Conservation (phyloP, 92 coral and sea anemone genomes). For the Epizoanthus illoricatus region DNA sequence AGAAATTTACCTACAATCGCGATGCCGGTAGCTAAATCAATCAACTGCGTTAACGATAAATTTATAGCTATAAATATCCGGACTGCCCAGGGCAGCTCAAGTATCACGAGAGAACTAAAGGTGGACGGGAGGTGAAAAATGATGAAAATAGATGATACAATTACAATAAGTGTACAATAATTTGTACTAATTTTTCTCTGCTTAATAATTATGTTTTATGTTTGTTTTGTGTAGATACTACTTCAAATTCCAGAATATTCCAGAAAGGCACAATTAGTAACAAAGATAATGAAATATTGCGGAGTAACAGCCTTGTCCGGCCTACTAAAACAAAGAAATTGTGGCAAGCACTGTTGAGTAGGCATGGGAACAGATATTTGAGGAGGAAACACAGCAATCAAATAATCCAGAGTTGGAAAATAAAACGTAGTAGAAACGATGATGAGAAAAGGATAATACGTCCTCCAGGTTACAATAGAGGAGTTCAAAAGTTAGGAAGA, state of each 20-base stretch:
- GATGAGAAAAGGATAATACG: neutral
- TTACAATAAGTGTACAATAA: no score
- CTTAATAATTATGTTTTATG: no score
- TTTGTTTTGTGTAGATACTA: no score
- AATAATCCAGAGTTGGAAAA: neutral
- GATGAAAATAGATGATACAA: no score
- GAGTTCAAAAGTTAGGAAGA: slow-evolving; percentile 5
- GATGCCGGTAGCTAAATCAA: no score
- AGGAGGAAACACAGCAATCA: neutral
- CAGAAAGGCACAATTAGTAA: neutral
- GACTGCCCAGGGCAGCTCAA: no score
- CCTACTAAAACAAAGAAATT: neutral
- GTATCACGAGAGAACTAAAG: no score
- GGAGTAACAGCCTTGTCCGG: neutral
- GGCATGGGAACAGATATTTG: neutral
- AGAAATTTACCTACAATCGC: no score
- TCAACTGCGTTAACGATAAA: no score
- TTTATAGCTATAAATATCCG: no score
- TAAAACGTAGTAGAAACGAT: neutral
- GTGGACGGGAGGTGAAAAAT: no score
- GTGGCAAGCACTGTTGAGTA: neutral
- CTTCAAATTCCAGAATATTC: neutral
- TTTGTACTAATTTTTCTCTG: no score
- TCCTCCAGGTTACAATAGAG: neutral
- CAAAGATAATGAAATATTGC: neutral